A percentile compares a stretch with the other conserved stretches of the same genome.
Conservation (phyloP, 2,888 invertebrate genomes). For the Oscheius sp. region DNA sequence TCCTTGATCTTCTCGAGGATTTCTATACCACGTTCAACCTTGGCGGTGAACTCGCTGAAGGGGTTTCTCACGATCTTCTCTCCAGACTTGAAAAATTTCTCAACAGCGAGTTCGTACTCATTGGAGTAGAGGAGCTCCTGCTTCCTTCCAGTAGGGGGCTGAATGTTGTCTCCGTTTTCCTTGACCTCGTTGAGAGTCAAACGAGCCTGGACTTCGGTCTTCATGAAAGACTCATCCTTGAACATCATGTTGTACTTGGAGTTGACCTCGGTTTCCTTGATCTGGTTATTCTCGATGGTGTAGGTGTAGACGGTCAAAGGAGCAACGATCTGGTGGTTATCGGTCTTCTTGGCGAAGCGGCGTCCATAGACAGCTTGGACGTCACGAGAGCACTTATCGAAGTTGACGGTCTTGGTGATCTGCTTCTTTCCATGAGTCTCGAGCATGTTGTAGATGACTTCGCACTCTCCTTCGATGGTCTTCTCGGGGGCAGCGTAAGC, state of each 20-base stretch:
- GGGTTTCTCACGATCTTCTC: slow-evolving; percentile 31
- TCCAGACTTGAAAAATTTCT: slow-evolving; percentile 60
- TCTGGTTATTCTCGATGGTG: slow-evolving; percentile 36
- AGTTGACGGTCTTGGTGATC: slow-evolving; percentile 69
- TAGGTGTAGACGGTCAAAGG: slow-evolving; percentile 46
- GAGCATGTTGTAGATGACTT: slow-evolving; percentile 47
- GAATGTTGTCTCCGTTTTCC: slow-evolving; percentile 35
- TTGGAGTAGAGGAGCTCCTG: slow-evolving; percentile 54
- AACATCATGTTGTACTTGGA: slow-evolving; percentile 41
- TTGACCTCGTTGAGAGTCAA: slow-evolving; percentile 34
- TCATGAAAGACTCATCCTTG: slow-evolving; percentile 38
- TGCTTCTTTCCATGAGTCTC: slow-evolving; percentile 33
- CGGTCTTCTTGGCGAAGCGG: slow-evolving; percentile 43
- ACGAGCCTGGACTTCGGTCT: slow-evolving; percentile 36
- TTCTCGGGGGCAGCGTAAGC: slow-evolving; percentile 41
- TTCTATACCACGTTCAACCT: slow-evolving; percentile 36
- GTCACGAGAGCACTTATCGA: slow-evolving; percentile 70
- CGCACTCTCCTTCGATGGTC: slow-evolving; percentile 66
- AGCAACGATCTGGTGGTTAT: slow-evolving; percentile 32
- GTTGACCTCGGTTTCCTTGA: slow-evolving; percentile 36
- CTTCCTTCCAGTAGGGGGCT: slow-evolving; percentile 37
- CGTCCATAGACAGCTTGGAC: slow-evolving; percentile 52
- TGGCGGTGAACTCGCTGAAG: slow-evolving; percentile 35
- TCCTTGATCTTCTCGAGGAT: slow-evolving; percentile 36
- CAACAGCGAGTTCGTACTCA: slow-evolving; percentile 49